Percentiles rank a stretch among this genome's conserved stretches.
phyloP scores from a whole-genome alignment of 2,797 vertebrate genomes.

The Catamblyrhynchus diadema region DNA sequence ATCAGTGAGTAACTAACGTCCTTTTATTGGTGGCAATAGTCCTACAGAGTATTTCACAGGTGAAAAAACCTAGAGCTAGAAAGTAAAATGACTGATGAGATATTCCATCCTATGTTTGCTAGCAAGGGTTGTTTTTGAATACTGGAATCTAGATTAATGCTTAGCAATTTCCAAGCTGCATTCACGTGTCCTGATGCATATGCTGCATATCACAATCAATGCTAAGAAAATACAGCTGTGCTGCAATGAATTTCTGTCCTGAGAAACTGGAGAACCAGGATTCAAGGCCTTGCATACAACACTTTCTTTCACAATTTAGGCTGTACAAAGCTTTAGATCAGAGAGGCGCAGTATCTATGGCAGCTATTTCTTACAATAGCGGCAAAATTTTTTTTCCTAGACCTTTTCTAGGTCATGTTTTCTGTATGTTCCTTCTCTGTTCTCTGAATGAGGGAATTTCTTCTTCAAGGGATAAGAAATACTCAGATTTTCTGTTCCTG shows the following conservation, averaged over 20 bases:
- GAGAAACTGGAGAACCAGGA: not conserved
- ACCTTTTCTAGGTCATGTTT: not conserved
- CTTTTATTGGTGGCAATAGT: not conserved
- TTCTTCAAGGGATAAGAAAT: not conserved
- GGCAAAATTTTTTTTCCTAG: not conserved
- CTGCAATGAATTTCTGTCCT: not conserved
- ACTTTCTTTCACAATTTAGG: not conserved
- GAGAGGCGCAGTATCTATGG: fast-evolving
- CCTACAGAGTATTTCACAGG: not conserved
- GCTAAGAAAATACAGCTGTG: not conserved
- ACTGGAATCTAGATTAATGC: not conserved
- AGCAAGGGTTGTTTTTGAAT: not conserved
- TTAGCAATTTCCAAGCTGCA: not conserved
- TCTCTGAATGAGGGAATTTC: not conserved
- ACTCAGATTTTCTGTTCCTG: not conserved
- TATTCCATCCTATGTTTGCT: not conserved
- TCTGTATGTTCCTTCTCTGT: not conserved
- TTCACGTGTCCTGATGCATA: not conserved
- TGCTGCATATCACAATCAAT: not conserved
- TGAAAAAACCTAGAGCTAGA: not conserved
- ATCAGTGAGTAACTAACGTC: not conserved
- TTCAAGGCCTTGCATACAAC: not conserved
- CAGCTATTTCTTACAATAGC: not conserved
- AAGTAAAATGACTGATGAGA: not conserved
- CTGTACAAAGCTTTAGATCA: not conserved